Percentiles rank a stretch among this genome's conserved stretches.
Evolutionary conservation across 2,797 vertebrate species (phyloP).

Genomic region (Acomys russatus): DNA sequence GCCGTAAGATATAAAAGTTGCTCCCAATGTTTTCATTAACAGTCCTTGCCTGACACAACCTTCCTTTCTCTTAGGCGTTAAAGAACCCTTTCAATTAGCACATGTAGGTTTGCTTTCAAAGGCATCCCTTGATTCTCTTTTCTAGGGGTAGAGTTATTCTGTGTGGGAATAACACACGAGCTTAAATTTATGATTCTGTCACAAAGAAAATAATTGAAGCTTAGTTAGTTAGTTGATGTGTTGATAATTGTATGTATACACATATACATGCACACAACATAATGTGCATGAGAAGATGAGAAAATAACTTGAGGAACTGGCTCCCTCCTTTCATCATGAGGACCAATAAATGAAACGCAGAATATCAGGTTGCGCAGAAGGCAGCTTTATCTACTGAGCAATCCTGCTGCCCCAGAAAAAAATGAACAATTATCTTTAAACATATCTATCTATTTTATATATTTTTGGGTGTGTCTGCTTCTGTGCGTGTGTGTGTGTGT

Average conservation of each 20-base stretch:
- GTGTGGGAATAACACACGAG: neutral
- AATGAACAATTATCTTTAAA: neutral
- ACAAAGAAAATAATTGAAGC: neutral
- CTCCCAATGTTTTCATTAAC: slow-evolving; percentile 50
- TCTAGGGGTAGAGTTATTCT: neutral
- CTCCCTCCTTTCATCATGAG: no score
- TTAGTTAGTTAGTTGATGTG: neutral
- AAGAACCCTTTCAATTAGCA: neutral
- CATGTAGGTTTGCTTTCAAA: slow-evolving; percentile 36
- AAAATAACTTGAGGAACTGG: neutral
- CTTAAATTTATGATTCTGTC: slow-evolving; percentile 16
- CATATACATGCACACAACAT: neutral
- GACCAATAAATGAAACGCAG: neutral
- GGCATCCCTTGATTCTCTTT: slow-evolving; percentile 3
- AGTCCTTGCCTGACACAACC: neutral
- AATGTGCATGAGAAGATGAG: neutral
- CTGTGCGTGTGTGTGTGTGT: neutral
- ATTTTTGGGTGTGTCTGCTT: accelerated
- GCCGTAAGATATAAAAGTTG: neutral
- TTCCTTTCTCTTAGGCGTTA: slow-evolving; percentile 5
- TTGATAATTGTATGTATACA: neutral
- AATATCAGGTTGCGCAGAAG: neutral
- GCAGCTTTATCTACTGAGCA: neutral
- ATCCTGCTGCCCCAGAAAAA: neutral
- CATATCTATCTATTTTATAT: neutral